Evolutionary conservation across 2,888 invertebrate genomes (phyloP).

Genomic region (Drosophila cognata): DNA sequence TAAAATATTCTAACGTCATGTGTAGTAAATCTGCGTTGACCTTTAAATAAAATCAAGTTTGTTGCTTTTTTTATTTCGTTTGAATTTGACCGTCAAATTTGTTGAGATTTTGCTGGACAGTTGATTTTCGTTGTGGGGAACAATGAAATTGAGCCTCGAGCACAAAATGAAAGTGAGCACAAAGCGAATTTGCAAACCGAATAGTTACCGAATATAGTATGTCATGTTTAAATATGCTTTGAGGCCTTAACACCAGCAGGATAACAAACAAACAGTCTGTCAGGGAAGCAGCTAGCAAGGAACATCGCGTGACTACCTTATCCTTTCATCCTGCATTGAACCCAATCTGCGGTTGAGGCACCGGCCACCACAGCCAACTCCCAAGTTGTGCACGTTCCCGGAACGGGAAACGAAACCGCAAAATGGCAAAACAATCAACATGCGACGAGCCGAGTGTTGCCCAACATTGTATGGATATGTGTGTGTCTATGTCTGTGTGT

Average conservation of each 20-base stretch:
- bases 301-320: conserved; percentile 26
- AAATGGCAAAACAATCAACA: conserved; percentile 79
- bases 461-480: conserved; percentile 8
- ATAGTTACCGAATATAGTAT: conserved; percentile 8
- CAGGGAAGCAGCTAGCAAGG: neutral
- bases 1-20: neutral
- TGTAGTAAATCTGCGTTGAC: neutral
- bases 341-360: conserved; percentile 31
- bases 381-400: conserved; percentile 18
- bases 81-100: conserved; percentile 53
- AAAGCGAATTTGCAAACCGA: conserved; percentile 8
- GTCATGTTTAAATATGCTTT: conserved; percentile 25
- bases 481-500: neutral
- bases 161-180: conserved; percentile 15
- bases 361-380: conserved; percentile 41
- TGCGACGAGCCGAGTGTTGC: conserved; percentile 59
- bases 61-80: neutral
- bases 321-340: neutral
- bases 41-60: neutral
- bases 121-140: neutral
- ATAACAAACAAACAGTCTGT: neutral
- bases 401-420: conserved; percentile 55
- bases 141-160: conserved; percentile 43
- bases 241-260: conserved; percentile 31
- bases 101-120: conserved; percentile 38